These are phyloP conservation scores for Sylvicola cinctus DNA, from an alignment of 2,888 invertebrate species.

Conservation along the genomic window DNA sequence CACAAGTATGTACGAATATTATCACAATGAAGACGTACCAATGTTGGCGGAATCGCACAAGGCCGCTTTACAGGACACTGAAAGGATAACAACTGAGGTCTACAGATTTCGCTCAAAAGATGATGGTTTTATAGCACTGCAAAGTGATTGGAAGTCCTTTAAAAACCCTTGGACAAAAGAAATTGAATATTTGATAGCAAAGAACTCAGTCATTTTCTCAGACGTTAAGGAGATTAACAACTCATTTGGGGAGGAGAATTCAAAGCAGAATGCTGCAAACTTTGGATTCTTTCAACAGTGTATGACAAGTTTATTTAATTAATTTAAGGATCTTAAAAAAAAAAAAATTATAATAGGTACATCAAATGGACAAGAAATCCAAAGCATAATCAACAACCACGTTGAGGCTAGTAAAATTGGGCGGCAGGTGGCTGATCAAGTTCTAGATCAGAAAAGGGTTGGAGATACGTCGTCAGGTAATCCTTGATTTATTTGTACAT, in stretches of 20 bases:
- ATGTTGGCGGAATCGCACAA: slow-evolving; percentile 68
- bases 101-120: slow-evolving; percentile 67
- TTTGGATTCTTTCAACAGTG: slow-evolving; percentile 34
- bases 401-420: slow-evolving; percentile 73
- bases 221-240: neutral
- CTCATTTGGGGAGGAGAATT: neutral
- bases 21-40: slow-evolving; percentile 59
- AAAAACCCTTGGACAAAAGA: slow-evolving; percentile 93
- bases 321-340: neutral
- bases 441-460: slow-evolving; percentile 33
- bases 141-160: slow-evolving; percentile 76
- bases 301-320: slow-evolving; percentile 16
- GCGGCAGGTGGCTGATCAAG: slow-evolving; percentile 63
- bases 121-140: slow-evolving; percentile 43
- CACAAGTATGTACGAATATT: slow-evolving; percentile 85
- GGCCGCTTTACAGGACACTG: slow-evolving; percentile 43
- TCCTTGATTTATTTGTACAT: slow-evolving; percentile 1
- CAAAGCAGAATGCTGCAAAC: slow-evolving; percentile 16
- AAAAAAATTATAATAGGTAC: neutral
- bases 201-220: slow-evolving; percentile 34
- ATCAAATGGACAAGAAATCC: slow-evolving; percentile 41
- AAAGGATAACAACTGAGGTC: slow-evolving; percentile 41
- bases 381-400: slow-evolving; percentile 49
- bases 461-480: slow-evolving; percentile 27
- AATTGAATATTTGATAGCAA: slow-evolving; percentile 73